Evolutionary conservation across 2,888 invertebrate genomes (phyloP), one percentile per base, ranked within the genome.

Genomic region (Plagodis dolabraria): DNA sequence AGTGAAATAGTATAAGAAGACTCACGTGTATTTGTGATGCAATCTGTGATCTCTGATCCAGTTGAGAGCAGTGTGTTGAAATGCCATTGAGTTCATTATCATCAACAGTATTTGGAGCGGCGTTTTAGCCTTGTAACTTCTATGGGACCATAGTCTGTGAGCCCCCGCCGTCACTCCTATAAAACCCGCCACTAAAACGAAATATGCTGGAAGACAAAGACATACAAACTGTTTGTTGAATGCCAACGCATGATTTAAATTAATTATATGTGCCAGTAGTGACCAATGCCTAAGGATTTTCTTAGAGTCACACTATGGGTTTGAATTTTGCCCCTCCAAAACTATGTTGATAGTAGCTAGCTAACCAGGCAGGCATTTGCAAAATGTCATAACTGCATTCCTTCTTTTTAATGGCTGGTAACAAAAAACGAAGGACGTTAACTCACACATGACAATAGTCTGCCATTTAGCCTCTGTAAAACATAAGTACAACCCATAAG

Each of bases 51-150:
- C 70, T 10, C 67, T 48, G 12, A 71, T 55, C 71, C 71, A 71
- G 6, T 51, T 58, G 34, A 68, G 85, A 2, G 86, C 93, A 0
- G 93, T 84, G 72, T 94, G 93, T 89, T 94, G 78, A 58, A 71
- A 75, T 5, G 74, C 74, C 40, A 77, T 44, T 0, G 71, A 65
- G 55, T 76, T 74, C 56, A 75, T 63, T 0, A 77, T 47, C 57
- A 77, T 60, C 5, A 79, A 68, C 0, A 79, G 36, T 0, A 76
- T 65, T 38, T 74, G 71, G 0, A 79, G 57, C 0, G 76, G 76
- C 36, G 61, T 7, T 42, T 68, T 73, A 6, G 77, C 79, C 49
- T 75, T 75, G 68, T 72, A 79, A 0, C 75, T 57, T 46, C 56
- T 65, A 65, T 79, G 79, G 0, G 77, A 50, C 79, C 79, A 79